Percentiles rank a stretch among this genome's conserved stretches.
phyloP scores from a whole-genome alignment of 2,113 vertebrate species.

The Barnardius zonarius region DNA sequence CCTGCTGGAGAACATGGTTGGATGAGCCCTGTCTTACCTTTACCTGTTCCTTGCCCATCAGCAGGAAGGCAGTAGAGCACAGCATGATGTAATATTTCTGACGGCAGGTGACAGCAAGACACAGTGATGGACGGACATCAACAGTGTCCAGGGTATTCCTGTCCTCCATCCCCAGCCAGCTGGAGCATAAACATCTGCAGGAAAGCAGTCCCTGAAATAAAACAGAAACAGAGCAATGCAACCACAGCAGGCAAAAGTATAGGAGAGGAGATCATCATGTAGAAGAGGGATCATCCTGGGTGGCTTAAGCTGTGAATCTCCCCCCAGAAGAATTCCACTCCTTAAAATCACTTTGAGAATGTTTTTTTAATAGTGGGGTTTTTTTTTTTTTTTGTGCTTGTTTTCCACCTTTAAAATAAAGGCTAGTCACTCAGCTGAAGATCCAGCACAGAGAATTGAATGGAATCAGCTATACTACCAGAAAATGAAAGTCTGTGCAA shows the following conservation, averaged over 20 bases:
- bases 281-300: neutral
- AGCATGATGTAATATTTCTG: fast-evolving
- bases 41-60: neutral
- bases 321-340: neutral
- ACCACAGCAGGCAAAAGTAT: neutral
- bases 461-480: neutral
- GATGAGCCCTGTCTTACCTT: neutral
- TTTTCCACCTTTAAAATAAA: neutral
- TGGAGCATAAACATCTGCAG: neutral
- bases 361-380: neutral
- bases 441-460: neutral
- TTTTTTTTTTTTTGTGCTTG: neutral
- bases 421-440: neutral
- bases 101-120: neutral
- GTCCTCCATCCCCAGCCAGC: neutral
- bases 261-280: neutral
- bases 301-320: neutral
- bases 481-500: neutral
- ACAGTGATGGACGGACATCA: too few species aligned
- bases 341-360: neutral
- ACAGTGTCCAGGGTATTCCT: too few species aligned
- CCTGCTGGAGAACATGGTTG: neutral
- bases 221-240: neutral
- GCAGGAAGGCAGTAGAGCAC: neutral
- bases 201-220: neutral